Evolutionary conservation across 2,113 vertebrate genomes (phyloP).

Genomic region (Brachyhypopomus occidentalis): DNA sequence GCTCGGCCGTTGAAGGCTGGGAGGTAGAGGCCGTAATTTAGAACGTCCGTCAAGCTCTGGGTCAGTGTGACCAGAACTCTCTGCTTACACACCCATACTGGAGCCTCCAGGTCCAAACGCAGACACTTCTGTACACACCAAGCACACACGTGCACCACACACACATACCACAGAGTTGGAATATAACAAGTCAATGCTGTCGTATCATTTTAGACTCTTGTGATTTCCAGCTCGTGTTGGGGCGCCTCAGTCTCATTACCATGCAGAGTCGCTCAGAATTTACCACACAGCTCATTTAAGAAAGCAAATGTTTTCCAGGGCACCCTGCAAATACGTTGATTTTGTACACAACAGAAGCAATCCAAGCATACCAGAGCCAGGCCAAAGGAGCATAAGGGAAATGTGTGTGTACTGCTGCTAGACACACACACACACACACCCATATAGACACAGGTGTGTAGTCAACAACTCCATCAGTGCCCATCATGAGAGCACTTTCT

Average conservation of each 20-base stretch:
- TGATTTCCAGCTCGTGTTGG: no score
- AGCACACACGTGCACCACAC: conserved; percentile 14
- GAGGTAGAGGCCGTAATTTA: conserved; percentile 98
- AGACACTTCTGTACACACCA: conserved; percentile 86
- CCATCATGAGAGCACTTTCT: conserved; percentile 35
- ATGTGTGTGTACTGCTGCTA: conserved; percentile 29
- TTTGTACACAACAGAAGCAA: not conserved
- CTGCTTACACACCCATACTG: conserved; percentile 96
- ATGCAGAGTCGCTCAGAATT: not conserved
- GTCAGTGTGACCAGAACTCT: conserved; percentile 92
- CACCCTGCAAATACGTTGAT: not conserved
- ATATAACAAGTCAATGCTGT: not conserved
- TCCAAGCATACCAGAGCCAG: not conserved
- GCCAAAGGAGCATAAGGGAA: conserved; percentile 44
- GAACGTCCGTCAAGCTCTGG: conserved; percentile 95
- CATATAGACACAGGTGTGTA: not conserved
- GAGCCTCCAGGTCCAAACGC: conserved; percentile 89
- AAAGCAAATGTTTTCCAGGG: not conserved
- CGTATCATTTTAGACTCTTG: not conserved
- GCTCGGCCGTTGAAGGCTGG: conserved; percentile 93
- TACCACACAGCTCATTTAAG: not conserved
- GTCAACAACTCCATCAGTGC: conserved; percentile 28
- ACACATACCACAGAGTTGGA: not conserved
- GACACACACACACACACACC: conserved; percentile 33
- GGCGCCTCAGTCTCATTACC: not conserved